Base-by-base conservation (phyloP, 2,888 invertebrate genomes). In the Maniola hyperantus region DNA sequence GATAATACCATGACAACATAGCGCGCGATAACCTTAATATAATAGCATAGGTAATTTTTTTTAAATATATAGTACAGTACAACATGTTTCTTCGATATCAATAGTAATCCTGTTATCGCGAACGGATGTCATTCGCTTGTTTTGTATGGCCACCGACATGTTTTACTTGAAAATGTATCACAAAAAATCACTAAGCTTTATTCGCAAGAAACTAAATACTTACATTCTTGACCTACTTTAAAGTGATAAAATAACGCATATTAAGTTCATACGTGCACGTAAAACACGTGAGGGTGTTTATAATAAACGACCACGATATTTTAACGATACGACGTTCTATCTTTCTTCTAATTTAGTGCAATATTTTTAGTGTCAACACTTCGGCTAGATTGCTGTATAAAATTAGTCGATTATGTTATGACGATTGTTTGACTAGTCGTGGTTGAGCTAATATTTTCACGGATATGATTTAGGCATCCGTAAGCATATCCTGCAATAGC, bases 201-300 rank as follows among this genome's bases (percentile, higher is more conserved):
- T 51, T 50, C 13, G 61, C 61, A 61, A 61, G 55, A 36, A 61
- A 61, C 50, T 61, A 39, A 51, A 61, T 51, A n/a, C n/a, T n/a
- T n/a, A 51, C 61, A 61, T 61, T 61, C 61, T 61, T 50, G 61
- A 61, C 61, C 61, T 36, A 61, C 61, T 34, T 61, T 36, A 6
- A 11, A 36, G 61, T 61, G 36, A 61, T 61, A 61, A 61, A 61
- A 61, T 61, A 51, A 61, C 48, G 50, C 48, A 50, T 61, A 61
- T 61, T 61, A 51, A 51, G 61, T 61, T 61, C 50, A 61, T 20
- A 39, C 50, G 10, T 34, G 60, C 48, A 51, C 50, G 34, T 61
- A 61, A 51, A 61, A 57, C 18, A 42, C 42, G 57, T 20, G 20
- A 42, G 42, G 5, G 1, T 42, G 42, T 42, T 57, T 57, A 42